Percentiles rank a stretch among this genome's conserved stretches.
These are phyloP conservation scores for Eciton burchellii DNA, from an alignment of 1,140 invertebrate genomes.

Conservation along the genomic window DNA sequence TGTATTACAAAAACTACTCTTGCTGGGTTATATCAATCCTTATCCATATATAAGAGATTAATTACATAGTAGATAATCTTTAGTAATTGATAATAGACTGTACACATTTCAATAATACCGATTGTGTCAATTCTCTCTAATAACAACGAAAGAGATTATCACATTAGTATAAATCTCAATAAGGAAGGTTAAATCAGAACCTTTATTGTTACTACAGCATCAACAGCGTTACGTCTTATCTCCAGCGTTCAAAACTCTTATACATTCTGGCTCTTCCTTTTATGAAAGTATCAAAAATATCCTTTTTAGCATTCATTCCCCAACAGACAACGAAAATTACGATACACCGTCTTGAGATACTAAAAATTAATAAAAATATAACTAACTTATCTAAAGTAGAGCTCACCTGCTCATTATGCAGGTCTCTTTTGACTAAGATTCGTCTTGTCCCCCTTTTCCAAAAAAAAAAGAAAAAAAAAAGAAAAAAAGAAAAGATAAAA, in stretches of 20 bases:
- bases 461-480: conserved; percentile 71
- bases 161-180: conserved; percentile 73
- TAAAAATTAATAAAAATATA: conserved; percentile 81
- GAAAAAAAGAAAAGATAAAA: conserved; percentile 63
- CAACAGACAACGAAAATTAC: conserved; percentile 83
- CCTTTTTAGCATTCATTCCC: conserved; percentile 83
- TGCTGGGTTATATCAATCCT: conserved; percentile 69
- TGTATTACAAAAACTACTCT: conserved; percentile 73
- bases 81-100: conserved; percentile 66
- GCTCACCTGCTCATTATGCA: conserved; percentile 68
- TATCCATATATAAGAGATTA: conserved; percentile 72
- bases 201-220: conserved; percentile 81
- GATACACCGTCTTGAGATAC: conserved; percentile 76
- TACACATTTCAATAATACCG: conserved; percentile 66
- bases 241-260: conserved; percentile 78
- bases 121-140: conserved; percentile 62
- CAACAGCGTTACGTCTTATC: conserved; percentile 77
- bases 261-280: conserved; percentile 79
- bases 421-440: conserved; percentile 70
- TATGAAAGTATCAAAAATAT: conserved; percentile 88
- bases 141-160: conserved; percentile 72
- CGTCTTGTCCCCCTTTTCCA: conserved; percentile 71
- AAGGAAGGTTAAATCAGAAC: conserved; percentile 80
- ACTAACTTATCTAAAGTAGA: conserved; percentile 76
- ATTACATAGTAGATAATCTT: conserved; percentile 68